Evolutionary conservation across 2,888 invertebrate genomes (phyloP).

Genomic region (Neelides folsomi): DNA sequence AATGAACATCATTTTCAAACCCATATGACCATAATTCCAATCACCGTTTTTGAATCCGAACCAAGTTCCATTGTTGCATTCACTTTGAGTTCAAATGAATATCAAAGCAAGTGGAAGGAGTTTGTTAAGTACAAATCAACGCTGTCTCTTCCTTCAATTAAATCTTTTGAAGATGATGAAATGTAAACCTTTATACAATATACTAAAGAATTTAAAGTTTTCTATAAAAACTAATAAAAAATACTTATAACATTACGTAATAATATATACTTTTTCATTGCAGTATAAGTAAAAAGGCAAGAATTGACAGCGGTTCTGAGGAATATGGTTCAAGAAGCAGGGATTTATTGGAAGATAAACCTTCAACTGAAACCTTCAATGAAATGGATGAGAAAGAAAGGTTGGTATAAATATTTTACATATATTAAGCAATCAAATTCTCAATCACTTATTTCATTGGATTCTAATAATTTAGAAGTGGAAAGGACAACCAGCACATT

Average conservation of each 20-base stretch:
- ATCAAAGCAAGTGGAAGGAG: constrained; percentile 51
- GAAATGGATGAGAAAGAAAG: constrained; percentile 15
- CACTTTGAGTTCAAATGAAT: constrained; percentile 58
- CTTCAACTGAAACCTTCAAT: background rate
- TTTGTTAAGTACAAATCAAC: constrained; percentile 4
- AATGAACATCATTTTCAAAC: constrained; percentile 51
- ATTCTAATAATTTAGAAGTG: constrained; percentile 1
- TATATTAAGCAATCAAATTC: background rate
- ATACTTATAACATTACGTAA: background rate
- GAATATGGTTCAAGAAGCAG: constrained; percentile 3
- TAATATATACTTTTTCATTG: background rate
- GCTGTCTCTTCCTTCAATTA: background rate
- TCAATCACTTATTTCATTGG: background rate
- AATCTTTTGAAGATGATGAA: constrained; percentile 9
- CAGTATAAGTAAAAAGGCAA: constrained; percentile 5
- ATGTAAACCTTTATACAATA: no score
- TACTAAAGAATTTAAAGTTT: constrained; percentile 27
- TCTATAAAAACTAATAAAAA: no score
- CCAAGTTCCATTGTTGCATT: constrained; percentile 76
- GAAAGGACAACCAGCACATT: constrained; percentile 34
- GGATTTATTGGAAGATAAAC: constrained; percentile 3
- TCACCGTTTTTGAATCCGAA: constrained; percentile 66
- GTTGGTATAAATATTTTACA: background rate
- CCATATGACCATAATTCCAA: constrained; percentile 19
- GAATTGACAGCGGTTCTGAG: constrained; percentile 2